Conservation (phyloP, 2,797 vertebrate genomes). For the Tiaroga cobitis region DNA sequence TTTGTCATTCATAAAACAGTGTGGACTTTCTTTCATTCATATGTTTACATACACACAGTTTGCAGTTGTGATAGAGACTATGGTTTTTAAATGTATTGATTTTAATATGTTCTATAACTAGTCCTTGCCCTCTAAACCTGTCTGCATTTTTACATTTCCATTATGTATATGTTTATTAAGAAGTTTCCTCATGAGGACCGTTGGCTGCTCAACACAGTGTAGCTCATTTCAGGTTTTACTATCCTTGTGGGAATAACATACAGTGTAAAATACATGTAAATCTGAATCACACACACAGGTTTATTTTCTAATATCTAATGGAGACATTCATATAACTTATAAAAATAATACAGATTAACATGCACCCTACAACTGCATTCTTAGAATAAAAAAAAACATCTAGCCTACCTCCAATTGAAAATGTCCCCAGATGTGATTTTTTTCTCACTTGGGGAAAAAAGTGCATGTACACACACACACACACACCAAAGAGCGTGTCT, state of each 20-base stretch:
- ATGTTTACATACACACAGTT: neutral
- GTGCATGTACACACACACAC: neutral
- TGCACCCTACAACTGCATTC: neutral
- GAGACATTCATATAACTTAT: neutral
- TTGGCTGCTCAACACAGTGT: neutral
- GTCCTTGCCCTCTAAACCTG: neutral
- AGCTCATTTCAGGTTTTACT: neutral
- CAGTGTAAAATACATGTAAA: neutral
- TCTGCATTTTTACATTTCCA: neutral
- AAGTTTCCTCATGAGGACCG: neutral
- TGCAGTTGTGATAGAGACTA: neutral
- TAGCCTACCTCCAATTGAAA: neutral
- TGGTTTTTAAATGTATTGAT: neutral
- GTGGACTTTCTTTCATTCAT: neutral
- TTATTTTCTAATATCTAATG: neutral
- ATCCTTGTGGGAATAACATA: neutral
- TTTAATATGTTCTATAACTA: neutral
- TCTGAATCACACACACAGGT: neutral
- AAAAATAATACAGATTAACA: neutral
- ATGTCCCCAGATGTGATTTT: neutral
- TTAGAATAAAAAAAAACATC: neutral
- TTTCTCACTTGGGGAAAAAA: neutral
- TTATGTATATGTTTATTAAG: constrained; percentile 3
- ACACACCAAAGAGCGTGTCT: neutral
- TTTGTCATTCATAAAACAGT: neutral